A percentile compares a stretch with the other conserved stretches of the same genome.
These are phyloP conservation scores for Enteromius argenteus DNA, from an alignment of 2,797 vertebrate species.

Conservation along the genomic window DNA sequence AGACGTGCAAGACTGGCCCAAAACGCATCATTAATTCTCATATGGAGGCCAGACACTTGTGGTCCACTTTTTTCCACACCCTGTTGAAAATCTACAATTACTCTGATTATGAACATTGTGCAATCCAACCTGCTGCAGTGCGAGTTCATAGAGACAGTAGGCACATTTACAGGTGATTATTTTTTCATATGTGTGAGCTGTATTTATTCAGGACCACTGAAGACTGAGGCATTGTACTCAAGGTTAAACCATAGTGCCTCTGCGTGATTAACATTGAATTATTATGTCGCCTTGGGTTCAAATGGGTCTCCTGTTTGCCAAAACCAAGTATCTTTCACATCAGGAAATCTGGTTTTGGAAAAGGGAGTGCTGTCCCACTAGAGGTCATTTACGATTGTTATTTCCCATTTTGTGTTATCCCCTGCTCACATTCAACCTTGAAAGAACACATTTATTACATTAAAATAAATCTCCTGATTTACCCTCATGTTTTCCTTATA, in stretches of 20 bases:
- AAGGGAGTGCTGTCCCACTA: constrained; percentile 16
- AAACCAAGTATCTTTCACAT: constrained; percentile 37
- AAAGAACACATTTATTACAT: constrained; percentile 26
- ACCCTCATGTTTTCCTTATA: constrained; percentile 24
- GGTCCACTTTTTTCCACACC: constrained; percentile 49
- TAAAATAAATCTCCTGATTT: constrained; percentile 30
- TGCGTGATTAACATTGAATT: constrained; percentile 46
- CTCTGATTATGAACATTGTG: constrained; percentile 55
- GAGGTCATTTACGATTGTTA: constrained; percentile 29
- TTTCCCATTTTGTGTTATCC: constrained; percentile 1
- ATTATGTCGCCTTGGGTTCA: constrained; percentile 40
- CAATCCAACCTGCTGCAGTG: constrained; percentile 47
- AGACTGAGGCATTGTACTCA: constrained; percentile 54
- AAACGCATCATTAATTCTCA: constrained; percentile 65
- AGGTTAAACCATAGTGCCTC: constrained; percentile 50
- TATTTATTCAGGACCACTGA: constrained; percentile 56
- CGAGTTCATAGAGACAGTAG: constrained; percentile 50
- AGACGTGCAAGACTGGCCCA: constrained; percentile 56
- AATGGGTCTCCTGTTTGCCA: constrained; percentile 35
- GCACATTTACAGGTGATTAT: constrained; percentile 57
- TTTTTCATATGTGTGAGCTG: constrained; percentile 47
- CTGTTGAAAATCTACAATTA: constrained; percentile 58
- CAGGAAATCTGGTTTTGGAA: constrained; percentile 20
- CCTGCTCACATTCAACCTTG: neutral
- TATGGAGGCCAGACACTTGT: constrained; percentile 64